These are phyloP conservation scores for Aricia agestis DNA, from an alignment of 1,140 invertebrate genomes.

Conservation along the genomic window DNA sequence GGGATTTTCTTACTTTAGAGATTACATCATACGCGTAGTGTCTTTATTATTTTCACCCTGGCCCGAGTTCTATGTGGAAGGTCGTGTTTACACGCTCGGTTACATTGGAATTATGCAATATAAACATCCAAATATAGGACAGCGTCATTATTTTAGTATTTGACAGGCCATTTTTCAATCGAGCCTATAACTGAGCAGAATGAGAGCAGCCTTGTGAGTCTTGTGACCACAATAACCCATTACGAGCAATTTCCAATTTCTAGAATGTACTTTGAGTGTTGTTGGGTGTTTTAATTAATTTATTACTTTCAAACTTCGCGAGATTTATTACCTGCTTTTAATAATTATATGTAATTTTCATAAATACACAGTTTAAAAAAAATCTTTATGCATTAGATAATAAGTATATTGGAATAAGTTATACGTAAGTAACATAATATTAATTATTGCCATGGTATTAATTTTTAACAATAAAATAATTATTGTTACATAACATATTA, in stretches of 20 bases:
- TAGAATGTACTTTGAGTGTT: conserved; percentile 2
- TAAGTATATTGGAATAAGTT: too few species aligned
- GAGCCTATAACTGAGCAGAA: conserved; percentile 13
- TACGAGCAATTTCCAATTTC: neutral
- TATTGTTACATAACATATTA: too few species aligned
- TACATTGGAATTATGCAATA: conserved; percentile 2
- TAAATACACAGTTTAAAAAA: too few species aligned
- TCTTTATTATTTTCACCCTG: neutral
- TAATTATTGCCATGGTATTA: too few species aligned
- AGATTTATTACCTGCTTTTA: too few species aligned
- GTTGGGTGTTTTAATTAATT: neutral
- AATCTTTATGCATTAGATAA: too few species aligned
- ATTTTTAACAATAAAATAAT: too few species aligned
- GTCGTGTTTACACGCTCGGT: neutral
- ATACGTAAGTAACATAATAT: too few species aligned
- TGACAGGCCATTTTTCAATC: conserved; percentile 23
- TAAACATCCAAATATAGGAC: conserved; percentile 9
- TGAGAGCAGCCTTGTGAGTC: conserved; percentile 3
- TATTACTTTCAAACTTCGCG: neutral
- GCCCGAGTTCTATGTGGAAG: neutral
- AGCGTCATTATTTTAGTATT: conserved; percentile 18
- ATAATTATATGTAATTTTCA: too few species aligned
- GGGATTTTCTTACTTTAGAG: too few species aligned
- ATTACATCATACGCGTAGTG: neutral
- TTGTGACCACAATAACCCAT: neutral